Evolutionary conservation across 2,113 vertebrate species (phyloP).

Genomic region (Barbus barbus): DNA sequence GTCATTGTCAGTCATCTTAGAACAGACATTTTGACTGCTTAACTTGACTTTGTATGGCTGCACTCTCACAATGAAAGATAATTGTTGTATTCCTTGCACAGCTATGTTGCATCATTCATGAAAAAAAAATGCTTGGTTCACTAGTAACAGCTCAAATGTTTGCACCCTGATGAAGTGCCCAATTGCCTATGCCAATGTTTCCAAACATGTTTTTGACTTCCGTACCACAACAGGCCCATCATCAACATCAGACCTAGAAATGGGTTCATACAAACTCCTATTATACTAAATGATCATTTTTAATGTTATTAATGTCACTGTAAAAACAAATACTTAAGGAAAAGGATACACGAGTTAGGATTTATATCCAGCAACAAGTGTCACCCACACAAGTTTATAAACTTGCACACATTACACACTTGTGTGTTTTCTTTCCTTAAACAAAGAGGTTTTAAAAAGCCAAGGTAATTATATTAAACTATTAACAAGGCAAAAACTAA

Average conservation of each 20-base stretch:
- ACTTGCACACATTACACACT: background rate
- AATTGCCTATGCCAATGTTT: background rate
- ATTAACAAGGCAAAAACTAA: background rate
- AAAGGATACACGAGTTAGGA: background rate
- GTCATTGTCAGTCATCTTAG: background rate
- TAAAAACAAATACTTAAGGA: background rate
- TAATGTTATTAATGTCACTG: background rate
- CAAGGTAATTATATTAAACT: background rate
- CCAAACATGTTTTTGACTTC: background rate
- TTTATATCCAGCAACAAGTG: too few relatives aligned
- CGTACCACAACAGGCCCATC: background rate
- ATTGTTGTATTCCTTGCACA: constrained; percentile 6
- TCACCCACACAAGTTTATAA: background rate
- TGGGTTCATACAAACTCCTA: background rate
- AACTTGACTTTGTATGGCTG: background rate
- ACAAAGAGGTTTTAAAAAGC: background rate
- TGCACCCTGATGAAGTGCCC: background rate
- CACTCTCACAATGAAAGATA: background rate
- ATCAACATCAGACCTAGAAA: background rate
- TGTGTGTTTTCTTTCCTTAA: background rate
- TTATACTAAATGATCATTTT: background rate
- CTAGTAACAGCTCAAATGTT: background rate
- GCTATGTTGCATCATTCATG: background rate
- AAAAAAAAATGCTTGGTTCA: background rate
- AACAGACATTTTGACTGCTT: background rate